Conservation (phyloP, 2,113 vertebrate genomes). For the Lamprotornis superbus region DNA sequence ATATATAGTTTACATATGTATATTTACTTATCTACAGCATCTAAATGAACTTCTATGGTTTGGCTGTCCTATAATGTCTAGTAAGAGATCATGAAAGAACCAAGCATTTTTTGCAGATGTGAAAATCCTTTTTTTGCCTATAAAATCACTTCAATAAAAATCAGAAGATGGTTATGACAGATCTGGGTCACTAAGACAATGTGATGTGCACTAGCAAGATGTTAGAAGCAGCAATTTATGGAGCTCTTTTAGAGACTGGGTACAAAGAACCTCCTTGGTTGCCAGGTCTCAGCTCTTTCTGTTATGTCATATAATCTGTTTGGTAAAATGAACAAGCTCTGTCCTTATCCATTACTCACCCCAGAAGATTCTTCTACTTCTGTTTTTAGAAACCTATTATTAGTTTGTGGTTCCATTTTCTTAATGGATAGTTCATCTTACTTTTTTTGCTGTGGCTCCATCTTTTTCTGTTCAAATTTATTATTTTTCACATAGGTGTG, state of each 20-base stretch:
- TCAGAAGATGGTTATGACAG: neutral
- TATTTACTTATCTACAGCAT: neutral
- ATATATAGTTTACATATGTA: neutral
- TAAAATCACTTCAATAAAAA: neutral
- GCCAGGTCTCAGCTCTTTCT: neutral
- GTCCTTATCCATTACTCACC: neutral
- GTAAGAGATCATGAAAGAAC: neutral
- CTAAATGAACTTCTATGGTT: neutral
- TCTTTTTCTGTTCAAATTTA: neutral
- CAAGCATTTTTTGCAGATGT: neutral
- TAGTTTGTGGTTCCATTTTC: neutral
- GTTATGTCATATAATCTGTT: neutral
- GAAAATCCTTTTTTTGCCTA: neutral
- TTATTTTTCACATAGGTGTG: neutral
- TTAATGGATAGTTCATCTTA: neutral
- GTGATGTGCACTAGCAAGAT: neutral
- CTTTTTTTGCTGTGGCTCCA: neutral
- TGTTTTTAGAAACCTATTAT: neutral
- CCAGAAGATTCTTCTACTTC: neutral
- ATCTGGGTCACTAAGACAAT: conserved; percentile 46
- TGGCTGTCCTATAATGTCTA: neutral
- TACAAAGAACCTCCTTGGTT: neutral
- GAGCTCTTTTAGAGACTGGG: neutral
- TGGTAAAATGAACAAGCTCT: neutral
- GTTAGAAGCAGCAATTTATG: neutral